A percentile compares a stretch with the other conserved stretches of the same genome.
Evolutionary conservation across 2,888 invertebrate genomes (phyloP).

Genomic region (Hyalella azteca): DNA sequence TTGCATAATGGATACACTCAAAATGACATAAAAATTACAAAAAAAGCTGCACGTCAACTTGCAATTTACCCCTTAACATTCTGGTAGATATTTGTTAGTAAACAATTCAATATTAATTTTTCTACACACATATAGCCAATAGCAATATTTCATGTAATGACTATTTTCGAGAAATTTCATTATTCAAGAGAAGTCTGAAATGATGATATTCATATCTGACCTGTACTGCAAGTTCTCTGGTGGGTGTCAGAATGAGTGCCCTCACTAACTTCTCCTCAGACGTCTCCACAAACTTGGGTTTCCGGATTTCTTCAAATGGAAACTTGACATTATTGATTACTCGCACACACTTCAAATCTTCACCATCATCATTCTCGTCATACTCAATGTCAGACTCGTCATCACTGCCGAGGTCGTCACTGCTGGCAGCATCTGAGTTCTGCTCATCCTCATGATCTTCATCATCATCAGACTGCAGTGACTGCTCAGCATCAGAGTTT

Average conservation of each 20-base stretch:
- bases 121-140: too few species aligned
- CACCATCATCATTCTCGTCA: constrained; percentile 42
- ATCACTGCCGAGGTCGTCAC: constrained; percentile 61
- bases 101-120: not conserved
- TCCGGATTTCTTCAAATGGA: constrained; percentile 46
- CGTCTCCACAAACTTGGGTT: constrained; percentile 2
- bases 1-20: too few species aligned
- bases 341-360: constrained; percentile 70
- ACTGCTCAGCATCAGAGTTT: constrained; percentile 52
- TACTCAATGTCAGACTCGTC: constrained; percentile 58
- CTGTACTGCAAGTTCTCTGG: constrained; percentile 94
- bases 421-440: constrained; percentile 49
- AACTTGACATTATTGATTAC: constrained; percentile 65
- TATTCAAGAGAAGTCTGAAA: too few species aligned
- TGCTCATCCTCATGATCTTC: constrained; percentile 26
- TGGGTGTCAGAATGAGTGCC: constrained; percentile 91
- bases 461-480: constrained; percentile 53
- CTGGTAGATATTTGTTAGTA: not conserved
- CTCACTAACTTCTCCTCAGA: constrained; percentile 68
- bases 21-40: too few species aligned
- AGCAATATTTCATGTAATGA: too few species aligned
- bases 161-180: too few species aligned
- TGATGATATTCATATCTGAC: constrained; percentile 75
- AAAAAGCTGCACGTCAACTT: too few species aligned
- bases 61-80: too few species aligned